A percentile compares a stretch with the other conserved stretches of the same genome.
These are phyloP conservation scores for Erebia ligea DNA, from an alignment of 2,888 invertebrate genomes.

Conservation along the genomic window DNA sequence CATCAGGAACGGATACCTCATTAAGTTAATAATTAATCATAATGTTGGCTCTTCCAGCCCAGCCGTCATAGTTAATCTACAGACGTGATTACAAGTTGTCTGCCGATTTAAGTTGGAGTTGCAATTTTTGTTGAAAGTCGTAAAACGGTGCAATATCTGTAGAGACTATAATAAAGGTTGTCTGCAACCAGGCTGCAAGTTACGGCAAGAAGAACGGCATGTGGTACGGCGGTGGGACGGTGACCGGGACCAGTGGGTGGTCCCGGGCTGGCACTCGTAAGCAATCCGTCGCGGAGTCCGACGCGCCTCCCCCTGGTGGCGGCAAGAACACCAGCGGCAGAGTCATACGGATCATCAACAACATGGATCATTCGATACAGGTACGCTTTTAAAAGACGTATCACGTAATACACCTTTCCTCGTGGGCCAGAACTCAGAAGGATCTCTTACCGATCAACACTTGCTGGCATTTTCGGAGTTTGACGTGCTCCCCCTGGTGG, in stretches of 20 bases:
- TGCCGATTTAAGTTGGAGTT: too few relatives aligned
- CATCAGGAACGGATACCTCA: too few relatives aligned
- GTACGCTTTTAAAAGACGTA: conserved; percentile 63
- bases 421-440: too few relatives aligned
- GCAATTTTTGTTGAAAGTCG: too few relatives aligned
- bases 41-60: too few relatives aligned
- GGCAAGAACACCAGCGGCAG: conserved; percentile 92
- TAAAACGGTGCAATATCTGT: neutral
- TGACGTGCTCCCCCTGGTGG: conserved; percentile 87
- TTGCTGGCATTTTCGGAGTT: conserved; percentile 80
- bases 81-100: too few relatives aligned
- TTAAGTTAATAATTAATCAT: too few relatives aligned
- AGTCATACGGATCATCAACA: conserved; percentile 96
- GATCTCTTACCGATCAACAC: too few relatives aligned
- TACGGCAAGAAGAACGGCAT: conserved; percentile 96
- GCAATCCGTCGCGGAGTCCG: conserved; percentile 92
- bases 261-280: conserved; percentile 90
- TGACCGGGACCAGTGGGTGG: conserved; percentile 84
- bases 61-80: too few relatives aligned
- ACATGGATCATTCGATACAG: conserved; percentile 95
- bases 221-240: conserved; percentile 89
- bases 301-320: conserved; percentile 86
- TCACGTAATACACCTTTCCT: too few relatives aligned
- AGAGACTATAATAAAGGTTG: neutral
- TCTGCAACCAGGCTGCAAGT: conserved; percentile 79